These are phyloP conservation scores for Nylanderia fulva DNA, from an alignment of 1,140 invertebrate genomes.

Conservation along the genomic window DNA sequence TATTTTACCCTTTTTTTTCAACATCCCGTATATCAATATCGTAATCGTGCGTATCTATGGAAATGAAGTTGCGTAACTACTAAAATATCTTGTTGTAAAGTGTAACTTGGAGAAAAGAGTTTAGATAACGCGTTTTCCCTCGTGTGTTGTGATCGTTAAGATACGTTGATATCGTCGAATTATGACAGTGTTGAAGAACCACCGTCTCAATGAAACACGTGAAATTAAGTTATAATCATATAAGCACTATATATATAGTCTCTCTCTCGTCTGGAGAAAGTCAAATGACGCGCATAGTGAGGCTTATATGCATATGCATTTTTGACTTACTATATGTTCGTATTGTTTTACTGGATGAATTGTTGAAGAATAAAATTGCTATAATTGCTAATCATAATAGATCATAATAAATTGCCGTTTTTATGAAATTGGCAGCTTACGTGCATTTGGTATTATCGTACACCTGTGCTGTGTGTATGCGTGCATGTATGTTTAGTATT, in stretches of 20 bases:
- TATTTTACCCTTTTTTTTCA: no score
- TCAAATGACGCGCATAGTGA: conserved; percentile 33
- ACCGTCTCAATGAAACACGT: conserved; percentile 9
- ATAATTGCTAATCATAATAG: conserved; percentile 48
- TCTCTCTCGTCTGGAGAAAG: conserved; percentile 17
- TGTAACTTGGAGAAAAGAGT: not conserved
- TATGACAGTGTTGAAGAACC: not conserved
- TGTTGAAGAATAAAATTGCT: conserved; percentile 65
- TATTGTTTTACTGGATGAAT: conserved; percentile 55
- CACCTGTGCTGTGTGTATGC: conserved; percentile 1
- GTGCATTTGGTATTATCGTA: not conserved
- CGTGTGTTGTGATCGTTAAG: conserved; percentile 44
- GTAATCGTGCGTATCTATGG: conserved; percentile 14
- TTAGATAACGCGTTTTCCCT: conserved; percentile 31
- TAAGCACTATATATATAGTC: conserved; percentile 30
- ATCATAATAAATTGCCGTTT: conserved; percentile 60
- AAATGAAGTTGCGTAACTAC: conserved; percentile 34
- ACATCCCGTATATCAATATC: not conserved
- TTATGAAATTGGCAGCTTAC: conserved; percentile 69
- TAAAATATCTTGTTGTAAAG: conserved; percentile 45
- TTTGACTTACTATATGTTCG: conserved; percentile 55
- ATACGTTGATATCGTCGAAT: conserved; percentile 19
- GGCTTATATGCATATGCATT: conserved; percentile 26
- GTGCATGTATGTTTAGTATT: conserved; percentile 43
- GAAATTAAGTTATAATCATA: conserved; percentile 55